phyloP scores from a whole-genome alignment of 2,113 vertebrate genomes.

The Cichladusa arquata region DNA sequence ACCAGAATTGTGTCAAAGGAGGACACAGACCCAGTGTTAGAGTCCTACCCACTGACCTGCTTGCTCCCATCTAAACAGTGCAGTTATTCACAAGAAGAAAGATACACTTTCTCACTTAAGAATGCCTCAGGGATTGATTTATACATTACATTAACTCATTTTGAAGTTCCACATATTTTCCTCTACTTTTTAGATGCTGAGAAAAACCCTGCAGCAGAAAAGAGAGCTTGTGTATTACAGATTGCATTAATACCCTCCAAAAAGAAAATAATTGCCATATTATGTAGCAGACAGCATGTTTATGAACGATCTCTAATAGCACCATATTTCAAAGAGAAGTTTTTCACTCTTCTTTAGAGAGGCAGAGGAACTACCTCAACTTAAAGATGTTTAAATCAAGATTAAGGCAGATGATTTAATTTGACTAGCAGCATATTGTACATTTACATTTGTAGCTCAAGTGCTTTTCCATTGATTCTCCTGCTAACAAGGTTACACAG shows the following conservation, averaged over 20 bases:
- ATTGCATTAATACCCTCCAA: background rate
- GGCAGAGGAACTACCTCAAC: background rate
- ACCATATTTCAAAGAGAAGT: background rate
- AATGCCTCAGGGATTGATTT: constrained; percentile 12
- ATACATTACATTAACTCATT: background rate
- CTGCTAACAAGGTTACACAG: background rate
- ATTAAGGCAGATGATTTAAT: background rate
- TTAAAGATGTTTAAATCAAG: background rate
- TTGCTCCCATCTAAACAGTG: constrained; percentile 24
- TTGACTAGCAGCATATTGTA: background rate
- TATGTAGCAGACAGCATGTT: background rate
- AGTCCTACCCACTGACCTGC: background rate
- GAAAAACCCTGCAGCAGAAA: background rate
- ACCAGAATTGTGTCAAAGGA: background rate
- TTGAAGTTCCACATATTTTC: constrained; percentile 17
- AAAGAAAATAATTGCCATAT: background rate
- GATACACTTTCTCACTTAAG: constrained; percentile 20
- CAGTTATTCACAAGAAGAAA: constrained; percentile 45
- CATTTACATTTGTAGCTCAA: background rate
- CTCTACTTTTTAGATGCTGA: background rate
- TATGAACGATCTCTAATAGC: background rate
- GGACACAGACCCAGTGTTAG: constrained; percentile 10
- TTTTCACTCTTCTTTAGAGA: background rate
- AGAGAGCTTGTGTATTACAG: background rate
- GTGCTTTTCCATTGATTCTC: background rate